These are phyloP conservation scores for Listrodromus nycthemerus DNA, from an alignment of 2,888 invertebrate species.

Conservation along the genomic window DNA sequence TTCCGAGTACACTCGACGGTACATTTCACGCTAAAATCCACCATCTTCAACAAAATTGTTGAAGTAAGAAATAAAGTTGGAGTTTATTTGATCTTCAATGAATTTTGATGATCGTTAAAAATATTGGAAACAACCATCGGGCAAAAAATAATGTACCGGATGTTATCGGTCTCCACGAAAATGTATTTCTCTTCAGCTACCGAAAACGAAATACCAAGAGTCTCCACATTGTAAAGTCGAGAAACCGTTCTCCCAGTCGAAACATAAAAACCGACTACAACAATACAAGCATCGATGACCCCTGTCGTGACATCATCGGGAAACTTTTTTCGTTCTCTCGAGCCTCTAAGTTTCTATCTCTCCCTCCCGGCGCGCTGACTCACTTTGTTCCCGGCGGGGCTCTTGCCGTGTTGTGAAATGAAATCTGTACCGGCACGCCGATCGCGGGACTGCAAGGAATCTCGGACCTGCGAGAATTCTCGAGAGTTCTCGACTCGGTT, in stretches of 20 bases:
- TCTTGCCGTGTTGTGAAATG: constrained; percentile 54
- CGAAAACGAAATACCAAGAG: background rate
- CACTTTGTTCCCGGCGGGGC: constrained; percentile 38
- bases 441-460: constrained; percentile 43
- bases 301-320: constrained; percentile 8
- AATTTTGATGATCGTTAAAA: no score
- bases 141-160: background rate
- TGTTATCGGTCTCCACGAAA: background rate
- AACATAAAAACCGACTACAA: background rate
- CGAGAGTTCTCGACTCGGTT: constrained; percentile 6
- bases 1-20: no score
- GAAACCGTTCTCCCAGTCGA: background rate
- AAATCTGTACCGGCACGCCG: constrained; percentile 41
- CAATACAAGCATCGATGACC: background rate
- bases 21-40: no score
- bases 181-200: background rate
- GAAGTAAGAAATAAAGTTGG: no score
- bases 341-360: background rate
- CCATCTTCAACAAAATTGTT: no score
- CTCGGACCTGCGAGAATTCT: constrained; percentile 10
- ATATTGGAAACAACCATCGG: background rate
- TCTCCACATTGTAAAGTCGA: background rate
- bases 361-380: constrained; percentile 40
- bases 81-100: no score
- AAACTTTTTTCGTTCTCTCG: constrained; percentile 35